Conservation (phyloP, 2,113 vertebrate genomes). For the Glaucomys volans region DNA sequence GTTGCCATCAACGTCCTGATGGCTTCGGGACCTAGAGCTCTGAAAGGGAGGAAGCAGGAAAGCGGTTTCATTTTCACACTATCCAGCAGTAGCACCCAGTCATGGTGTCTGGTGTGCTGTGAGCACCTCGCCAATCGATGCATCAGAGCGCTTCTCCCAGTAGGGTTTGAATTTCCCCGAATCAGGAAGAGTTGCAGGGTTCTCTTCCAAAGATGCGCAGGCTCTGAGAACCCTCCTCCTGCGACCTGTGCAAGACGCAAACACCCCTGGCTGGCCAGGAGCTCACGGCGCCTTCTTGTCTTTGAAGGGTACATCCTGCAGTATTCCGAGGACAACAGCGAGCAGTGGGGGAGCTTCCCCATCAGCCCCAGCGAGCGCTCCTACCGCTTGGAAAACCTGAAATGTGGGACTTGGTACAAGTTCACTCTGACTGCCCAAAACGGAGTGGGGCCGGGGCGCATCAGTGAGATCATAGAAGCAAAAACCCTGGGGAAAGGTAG, state of each 20-base stretch:
- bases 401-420: slow-evolving; percentile 99
- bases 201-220: too few species aligned
- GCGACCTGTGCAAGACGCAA: fast-evolving
- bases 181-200: fast-evolving
- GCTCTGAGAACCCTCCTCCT: background rate
- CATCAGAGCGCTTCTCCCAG: fast-evolving
- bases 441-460: slow-evolving; percentile 97
- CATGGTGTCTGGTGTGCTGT: background rate
- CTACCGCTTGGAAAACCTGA: slow-evolving; percentile 96
- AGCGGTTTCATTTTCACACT: background rate
- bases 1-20: too few species aligned
- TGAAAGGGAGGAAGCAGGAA: background rate
- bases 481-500: slow-evolving; percentile 98
- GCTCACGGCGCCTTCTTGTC: background rate
- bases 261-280: fast-evolving
- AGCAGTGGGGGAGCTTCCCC: slow-evolving; percentile 98
- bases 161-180: background rate
- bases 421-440: slow-evolving; percentile 99
- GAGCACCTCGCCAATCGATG: fast-evolving
- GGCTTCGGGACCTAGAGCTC: background rate
- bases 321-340: slow-evolving; percentile 98
- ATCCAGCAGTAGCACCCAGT: fast-evolving
- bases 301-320: slow-evolving; percentile 96
- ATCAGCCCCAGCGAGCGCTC: slow-evolving; percentile 98
- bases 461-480: slow-evolving; percentile 99